Percentiles rank a stretch among this genome's conserved stretches.
These are phyloP conservation scores for Acrossocheilus wenchowensis DNA, from an alignment of 2,797 vertebrate species.

Conservation along the genomic window DNA sequence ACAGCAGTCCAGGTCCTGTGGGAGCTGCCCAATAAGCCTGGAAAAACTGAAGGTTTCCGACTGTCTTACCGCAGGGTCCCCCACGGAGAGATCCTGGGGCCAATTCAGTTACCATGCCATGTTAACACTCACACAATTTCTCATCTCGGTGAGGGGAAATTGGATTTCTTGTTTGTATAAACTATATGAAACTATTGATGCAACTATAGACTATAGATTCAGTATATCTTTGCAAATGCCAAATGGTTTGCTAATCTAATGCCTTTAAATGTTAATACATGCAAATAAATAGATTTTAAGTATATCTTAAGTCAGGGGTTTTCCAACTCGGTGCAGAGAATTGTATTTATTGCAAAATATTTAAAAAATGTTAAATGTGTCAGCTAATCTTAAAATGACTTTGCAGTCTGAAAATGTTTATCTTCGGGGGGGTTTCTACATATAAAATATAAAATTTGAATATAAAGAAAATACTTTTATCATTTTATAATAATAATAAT, in stretches of 20 bases:
- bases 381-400: background rate
- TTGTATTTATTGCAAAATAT: background rate
- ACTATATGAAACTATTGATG: background rate
- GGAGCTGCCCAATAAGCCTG: constrained; percentile 64
- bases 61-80: constrained; percentile 67
- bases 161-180: background rate
- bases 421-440: background rate
- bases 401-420: background rate
- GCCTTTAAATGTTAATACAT: background rate
- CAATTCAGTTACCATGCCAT: constrained; percentile 63
- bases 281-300: background rate
- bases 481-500: background rate
- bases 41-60: constrained; percentile 66
- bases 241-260: too few relatives aligned
- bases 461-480: background rate
- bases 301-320: background rate
- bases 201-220: background rate
- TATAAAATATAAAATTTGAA: background rate
- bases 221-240: background rate
- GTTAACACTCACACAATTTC: constrained; percentile 64
- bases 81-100: constrained; percentile 60
- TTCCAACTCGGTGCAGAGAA: background rate
- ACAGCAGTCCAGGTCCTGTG: constrained; percentile 68
- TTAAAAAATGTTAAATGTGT: background rate
- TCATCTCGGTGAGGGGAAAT: constrained; percentile 64